Percentiles rank a stretch among this genome's conserved stretches.
Evolutionary conservation across 2,113 vertebrate species (phyloP).

Genomic region (Heterocephalus glaber): DNA sequence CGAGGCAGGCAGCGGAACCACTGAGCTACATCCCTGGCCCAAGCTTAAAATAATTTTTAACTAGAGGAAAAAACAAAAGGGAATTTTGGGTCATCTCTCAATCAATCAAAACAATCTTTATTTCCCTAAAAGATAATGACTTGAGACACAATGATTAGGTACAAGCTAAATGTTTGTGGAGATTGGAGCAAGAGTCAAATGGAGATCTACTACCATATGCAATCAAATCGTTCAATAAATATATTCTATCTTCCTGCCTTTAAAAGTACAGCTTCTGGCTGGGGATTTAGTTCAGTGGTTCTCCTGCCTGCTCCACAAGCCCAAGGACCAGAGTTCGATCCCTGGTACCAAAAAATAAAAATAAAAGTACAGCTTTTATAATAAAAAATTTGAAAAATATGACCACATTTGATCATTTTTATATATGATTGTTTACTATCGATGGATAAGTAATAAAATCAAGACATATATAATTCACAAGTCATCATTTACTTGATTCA

Average conservation of each 20-base stretch:
- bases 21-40: no score
- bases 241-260: neutral
- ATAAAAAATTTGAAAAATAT: neutral
- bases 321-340: no score
- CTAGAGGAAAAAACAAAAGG: neutral
- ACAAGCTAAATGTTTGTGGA: neutral
- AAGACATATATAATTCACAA: neutral
- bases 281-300: no score
- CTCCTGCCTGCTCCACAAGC: no score
- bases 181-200: neutral
- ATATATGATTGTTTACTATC: neutral
- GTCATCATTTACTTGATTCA: neutral
- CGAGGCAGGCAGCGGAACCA: no score
- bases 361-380: neutral
- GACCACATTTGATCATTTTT: neutral
- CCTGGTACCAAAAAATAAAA: no score
- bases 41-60: conserved; percentile 15
- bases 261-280: neutral
- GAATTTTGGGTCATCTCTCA: neutral
- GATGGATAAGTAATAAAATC: neutral
- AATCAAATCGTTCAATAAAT: neutral
- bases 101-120: neutral
- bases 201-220: neutral
- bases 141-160: neutral
- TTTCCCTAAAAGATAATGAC: neutral